Conservation (phyloP, 2,888 invertebrate species). For the Morinoia aosen region DNA sequence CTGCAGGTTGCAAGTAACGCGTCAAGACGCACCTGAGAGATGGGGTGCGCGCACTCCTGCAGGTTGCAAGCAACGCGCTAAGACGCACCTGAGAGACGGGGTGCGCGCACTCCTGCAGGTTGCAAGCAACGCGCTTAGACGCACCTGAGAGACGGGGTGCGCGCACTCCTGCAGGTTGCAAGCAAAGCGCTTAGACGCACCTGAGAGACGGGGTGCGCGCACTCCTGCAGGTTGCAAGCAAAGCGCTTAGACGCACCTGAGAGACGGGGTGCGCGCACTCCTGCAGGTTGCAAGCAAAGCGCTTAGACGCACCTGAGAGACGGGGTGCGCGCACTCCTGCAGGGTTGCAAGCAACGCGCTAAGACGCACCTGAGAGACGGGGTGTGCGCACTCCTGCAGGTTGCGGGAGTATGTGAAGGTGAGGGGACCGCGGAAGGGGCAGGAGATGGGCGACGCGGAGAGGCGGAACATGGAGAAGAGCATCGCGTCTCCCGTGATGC, state of each 20-base stretch:
- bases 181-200: no score
- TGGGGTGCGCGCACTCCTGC: constrained; percentile 65
- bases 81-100: constrained; percentile 62
- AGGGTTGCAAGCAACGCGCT: no score
- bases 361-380: constrained; percentile 61
- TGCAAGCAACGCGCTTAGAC: no score
- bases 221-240: constrained; percentile 79
- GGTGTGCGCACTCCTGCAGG: constrained; percentile 72
- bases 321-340: not conserved
- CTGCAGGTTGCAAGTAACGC: constrained; percentile 83
- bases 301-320: constrained; percentile 58
- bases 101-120: constrained; percentile 74
- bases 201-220: constrained; percentile 62
- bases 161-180: constrained; percentile 77
- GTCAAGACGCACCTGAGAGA: constrained; percentile 62
- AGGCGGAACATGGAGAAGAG: constrained; percentile 91
- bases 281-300: no score
- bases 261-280: no score
- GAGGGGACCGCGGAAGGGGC: constrained; percentile 92
- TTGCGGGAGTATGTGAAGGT: constrained; percentile 94
- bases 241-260: no score
- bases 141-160: constrained; percentile 63
- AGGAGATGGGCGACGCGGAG: constrained; percentile 89
- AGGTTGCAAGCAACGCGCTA: no score
- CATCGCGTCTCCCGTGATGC: constrained; percentile 90